Evolutionary conservation across 2,888 invertebrate species (phyloP).

Genomic region (Gortyna flavago): DNA sequence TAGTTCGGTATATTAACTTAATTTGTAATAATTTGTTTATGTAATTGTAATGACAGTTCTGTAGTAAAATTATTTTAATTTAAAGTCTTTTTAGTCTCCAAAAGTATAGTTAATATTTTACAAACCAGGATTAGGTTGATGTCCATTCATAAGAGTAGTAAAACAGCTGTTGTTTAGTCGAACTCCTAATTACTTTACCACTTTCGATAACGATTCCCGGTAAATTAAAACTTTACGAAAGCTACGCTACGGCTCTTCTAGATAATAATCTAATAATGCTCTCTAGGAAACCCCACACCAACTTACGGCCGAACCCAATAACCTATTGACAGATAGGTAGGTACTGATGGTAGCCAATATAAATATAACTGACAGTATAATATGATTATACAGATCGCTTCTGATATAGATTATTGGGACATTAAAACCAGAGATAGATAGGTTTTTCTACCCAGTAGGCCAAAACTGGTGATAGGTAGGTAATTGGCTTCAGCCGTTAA

Average conservation of each 20-base stretch:
- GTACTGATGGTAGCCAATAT: no score
- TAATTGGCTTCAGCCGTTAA: no score
- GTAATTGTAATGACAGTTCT: not conserved
- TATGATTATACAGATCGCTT: no score
- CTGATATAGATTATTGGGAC: no score
- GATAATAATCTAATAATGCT: not conserved
- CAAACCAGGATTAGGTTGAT: not conserved
- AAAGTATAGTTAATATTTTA: constrained; percentile 24
- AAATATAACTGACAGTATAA: no score
- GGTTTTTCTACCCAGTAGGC: no score
- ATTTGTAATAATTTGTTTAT: constrained; percentile 32
- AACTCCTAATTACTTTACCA: not conserved
- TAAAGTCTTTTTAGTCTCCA: constrained; percentile 1
- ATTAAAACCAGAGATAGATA: no score
- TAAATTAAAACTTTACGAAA: not conserved
- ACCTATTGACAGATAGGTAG: no score
- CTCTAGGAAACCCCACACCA: no score
- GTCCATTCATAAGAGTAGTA: not conserved
- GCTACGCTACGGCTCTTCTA: not conserved
- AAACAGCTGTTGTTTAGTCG: not conserved
- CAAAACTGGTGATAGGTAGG: no score
- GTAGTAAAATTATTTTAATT: constrained; percentile 1
- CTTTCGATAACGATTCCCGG: not conserved
- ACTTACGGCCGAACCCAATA: no score
- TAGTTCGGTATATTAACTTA: constrained; percentile 23